Percentiles rank a stretch among this genome's conserved stretches.
phyloP scores from a whole-genome alignment of 2,888 invertebrate species.

The Caenorhabditis sulstoni region DNA sequence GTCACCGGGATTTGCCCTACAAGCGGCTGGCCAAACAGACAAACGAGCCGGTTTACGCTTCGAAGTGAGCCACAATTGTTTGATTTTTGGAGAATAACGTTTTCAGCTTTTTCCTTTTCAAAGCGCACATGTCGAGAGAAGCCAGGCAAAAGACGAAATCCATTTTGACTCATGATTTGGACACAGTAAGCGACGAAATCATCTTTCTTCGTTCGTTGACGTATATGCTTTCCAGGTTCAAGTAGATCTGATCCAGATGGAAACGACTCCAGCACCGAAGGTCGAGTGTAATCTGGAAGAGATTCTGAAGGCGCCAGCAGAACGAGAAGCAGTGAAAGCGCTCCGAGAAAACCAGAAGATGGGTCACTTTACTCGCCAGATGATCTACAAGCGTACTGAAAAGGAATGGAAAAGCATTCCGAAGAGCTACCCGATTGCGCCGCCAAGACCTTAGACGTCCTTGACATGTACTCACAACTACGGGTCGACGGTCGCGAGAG shows the following conservation, averaged over 20 bases:
- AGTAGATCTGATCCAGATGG: constrained; percentile 69
- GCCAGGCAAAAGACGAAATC: constrained; percentile 68
- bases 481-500: constrained; percentile 7
- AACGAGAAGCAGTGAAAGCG: constrained; percentile 74
- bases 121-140: constrained; percentile 72
- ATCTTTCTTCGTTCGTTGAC: background rate
- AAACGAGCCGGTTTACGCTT: constrained; percentile 74
- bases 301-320: constrained; percentile 75
- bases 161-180: constrained; percentile 74
- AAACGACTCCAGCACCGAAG: constrained; percentile 40
- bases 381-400: constrained; percentile 78
- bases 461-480: constrained; percentile 1
- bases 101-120: constrained; percentile 73
- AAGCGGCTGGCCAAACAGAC: constrained; percentile 74
- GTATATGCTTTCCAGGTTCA: constrained; percentile 66
- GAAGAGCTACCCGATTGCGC: constrained; percentile 78
- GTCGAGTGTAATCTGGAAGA: constrained; percentile 76
- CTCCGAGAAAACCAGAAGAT: constrained; percentile 76
- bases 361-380: constrained; percentile 77
- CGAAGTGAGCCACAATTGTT: constrained; percentile 67
- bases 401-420: constrained; percentile 78
- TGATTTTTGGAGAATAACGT: constrained; percentile 9
- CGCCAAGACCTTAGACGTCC: constrained; percentile 62
- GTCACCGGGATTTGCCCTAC: constrained; percentile 76
- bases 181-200: constrained; percentile 65